Percentiles rank a stretch among this genome's conserved stretches.
Conservation (phyloP, 1,140 invertebrate species). For the Saxidomus purpurata region DNA sequence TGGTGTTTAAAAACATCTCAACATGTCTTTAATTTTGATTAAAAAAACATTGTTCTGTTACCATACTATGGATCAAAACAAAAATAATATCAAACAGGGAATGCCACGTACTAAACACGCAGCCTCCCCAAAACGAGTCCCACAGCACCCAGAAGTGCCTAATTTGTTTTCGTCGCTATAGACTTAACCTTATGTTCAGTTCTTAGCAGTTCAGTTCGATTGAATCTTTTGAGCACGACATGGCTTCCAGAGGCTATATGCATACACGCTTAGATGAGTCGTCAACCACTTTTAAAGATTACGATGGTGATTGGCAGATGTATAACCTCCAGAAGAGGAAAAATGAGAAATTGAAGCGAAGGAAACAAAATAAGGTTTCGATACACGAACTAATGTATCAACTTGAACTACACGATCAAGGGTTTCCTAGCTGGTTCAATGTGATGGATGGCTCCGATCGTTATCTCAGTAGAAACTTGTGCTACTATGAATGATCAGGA, state of each 20-base stretch:
- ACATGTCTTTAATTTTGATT: neutral
- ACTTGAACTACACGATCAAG: neutral
- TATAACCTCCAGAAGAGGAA: neutral
- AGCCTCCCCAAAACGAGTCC: no score
- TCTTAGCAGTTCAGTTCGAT: neutral
- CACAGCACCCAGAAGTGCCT: no score
- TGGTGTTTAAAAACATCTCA: neutral
- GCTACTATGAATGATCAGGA: neutral
- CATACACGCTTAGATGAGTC: neutral
- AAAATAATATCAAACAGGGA: no score
- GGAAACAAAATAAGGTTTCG: neutral
- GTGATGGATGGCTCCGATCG: neutral
- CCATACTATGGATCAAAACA: no score
- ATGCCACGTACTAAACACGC: no score
- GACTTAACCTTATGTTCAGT: no score
- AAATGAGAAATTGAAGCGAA: neutral
- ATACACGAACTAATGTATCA: neutral
- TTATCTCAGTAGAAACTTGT: neutral
- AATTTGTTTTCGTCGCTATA: no score
- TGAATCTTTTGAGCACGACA: neutral
- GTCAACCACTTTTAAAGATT: neutral
- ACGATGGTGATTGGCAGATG: neutral
- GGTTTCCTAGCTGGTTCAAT: constrained; percentile 1
- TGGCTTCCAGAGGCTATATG: neutral
- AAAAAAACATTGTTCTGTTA: neutral